Conservation (phyloP, 35 echinoderm and acorn worm genomes). For the Ptychodera flava region DNA sequence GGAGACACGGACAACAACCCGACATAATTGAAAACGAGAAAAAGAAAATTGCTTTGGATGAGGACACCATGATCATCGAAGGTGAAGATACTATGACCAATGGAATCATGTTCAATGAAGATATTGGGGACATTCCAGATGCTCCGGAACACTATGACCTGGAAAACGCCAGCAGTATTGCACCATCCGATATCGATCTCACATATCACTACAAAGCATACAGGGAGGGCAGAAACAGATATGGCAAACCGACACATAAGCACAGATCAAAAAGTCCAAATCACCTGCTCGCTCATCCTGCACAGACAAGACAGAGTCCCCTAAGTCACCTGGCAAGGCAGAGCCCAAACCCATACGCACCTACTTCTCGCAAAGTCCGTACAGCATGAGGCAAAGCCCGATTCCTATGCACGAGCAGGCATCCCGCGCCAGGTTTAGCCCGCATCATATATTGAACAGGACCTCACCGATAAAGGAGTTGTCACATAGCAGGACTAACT, state of each 20-base stretch:
- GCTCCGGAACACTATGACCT: conserved; percentile 85
- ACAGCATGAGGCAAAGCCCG: too few relatives aligned
- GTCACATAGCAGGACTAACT: conserved; percentile 13
- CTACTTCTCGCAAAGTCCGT: background rate
- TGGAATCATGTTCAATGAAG: background rate
- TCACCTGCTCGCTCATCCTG: conserved; percentile 19
- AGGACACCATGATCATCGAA: conserved; percentile 69
- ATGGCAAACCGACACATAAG: conserved; percentile 7
- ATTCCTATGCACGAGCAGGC: background rate
- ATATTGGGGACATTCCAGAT: background rate
- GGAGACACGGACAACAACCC: conserved; percentile 30
- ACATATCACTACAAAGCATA: conserved; percentile 97
- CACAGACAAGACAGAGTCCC: conserved; percentile 39
- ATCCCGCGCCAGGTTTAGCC: background rate
- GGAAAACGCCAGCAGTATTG: conserved; percentile 98
- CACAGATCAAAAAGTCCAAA: conserved; percentile 57
- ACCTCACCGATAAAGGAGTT: conserved; percentile 15
- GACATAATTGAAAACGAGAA: conserved; percentile 32
- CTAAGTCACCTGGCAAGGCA: conserved; percentile 44
- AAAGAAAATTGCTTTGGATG: conserved; percentile 52
- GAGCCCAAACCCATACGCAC: conserved; percentile 28
- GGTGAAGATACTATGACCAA: background rate
- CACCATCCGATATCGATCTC: conserved; percentile 91
- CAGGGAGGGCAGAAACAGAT: conserved; percentile 50
- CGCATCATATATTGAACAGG: background rate